Percentiles rank a stretch among this genome's conserved stretches.
Conservation (phyloP, 2,888 invertebrate genomes). For the Gisinianus flammeolus region DNA sequence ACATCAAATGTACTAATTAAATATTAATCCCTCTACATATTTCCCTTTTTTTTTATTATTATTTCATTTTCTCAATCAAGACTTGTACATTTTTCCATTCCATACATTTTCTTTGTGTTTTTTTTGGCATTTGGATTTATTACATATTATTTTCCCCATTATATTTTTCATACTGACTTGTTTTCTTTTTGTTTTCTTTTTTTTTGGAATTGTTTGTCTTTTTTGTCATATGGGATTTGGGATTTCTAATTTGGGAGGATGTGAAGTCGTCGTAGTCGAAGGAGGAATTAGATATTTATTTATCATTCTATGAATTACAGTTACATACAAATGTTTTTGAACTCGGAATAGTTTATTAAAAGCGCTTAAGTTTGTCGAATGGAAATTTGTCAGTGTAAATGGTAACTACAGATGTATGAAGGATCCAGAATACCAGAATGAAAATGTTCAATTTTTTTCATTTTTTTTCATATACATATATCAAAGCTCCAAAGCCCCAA, state of each 20-base stretch:
- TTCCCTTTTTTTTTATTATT: background rate
- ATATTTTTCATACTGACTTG: background rate
- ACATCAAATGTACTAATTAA: conserved; percentile 29
- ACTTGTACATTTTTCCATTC: conserved; percentile 1
- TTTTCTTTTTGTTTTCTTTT: no score
- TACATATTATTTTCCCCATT: background rate
- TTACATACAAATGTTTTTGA: no score
- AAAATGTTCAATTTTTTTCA: background rate
- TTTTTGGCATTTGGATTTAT: background rate
- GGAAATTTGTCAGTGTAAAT: no score
- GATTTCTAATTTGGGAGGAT: no score
- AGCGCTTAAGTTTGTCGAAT: no score
- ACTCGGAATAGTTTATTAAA: no score
- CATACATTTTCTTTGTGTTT: background rate
- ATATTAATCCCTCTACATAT: conserved; percentile 19
- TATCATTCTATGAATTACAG: no score
- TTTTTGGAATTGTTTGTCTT: background rate
- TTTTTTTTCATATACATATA: no score
- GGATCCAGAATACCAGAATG: no score
- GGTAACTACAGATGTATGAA: no score
- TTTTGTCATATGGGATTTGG: background rate
- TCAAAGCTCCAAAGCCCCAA: background rate
- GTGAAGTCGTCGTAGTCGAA: no score
- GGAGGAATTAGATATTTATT: no score
- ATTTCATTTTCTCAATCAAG: background rate